Conservation (phyloP, 1,140 invertebrate species). For the Drosophila nebulosa region DNA sequence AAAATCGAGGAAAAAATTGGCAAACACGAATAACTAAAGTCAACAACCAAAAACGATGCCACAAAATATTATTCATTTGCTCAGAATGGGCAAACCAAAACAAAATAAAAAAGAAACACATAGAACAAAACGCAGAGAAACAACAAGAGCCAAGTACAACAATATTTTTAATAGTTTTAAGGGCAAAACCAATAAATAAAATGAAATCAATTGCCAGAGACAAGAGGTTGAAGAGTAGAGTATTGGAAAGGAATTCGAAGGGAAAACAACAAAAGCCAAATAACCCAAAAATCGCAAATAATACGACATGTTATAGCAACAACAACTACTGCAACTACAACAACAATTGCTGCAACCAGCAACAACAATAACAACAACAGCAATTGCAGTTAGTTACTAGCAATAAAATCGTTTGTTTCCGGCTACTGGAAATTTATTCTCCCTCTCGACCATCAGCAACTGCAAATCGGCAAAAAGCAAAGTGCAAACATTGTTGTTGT, state of each 20-base stretch:
- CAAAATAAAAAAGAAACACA: conserved; percentile 54
- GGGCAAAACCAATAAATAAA: conserved; percentile 76
- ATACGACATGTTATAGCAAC: conserved; percentile 56
- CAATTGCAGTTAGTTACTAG: conserved; percentile 50
- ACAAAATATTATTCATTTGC: conserved; percentile 63
- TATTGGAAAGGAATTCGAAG: conserved; percentile 9
- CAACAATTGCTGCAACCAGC: conserved; percentile 27
- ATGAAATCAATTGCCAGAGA: conserved; percentile 64
- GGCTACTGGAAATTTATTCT: conserved; percentile 75
- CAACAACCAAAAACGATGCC: conserved; percentile 76
- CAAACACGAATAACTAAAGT: conserved; percentile 51
- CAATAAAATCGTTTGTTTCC: conserved; percentile 79
- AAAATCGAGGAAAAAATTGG: conserved; percentile 3
- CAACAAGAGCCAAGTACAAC: neutral
- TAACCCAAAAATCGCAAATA: conserved; percentile 60
- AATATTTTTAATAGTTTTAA: conserved; percentile 78
- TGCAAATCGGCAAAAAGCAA: conserved; percentile 75
- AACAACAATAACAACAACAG: conserved; percentile 48
- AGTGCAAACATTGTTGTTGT: conserved; percentile 67
- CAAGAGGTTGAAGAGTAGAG: conserved; percentile 22
- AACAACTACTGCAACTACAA: conserved; percentile 18
- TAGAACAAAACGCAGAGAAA: conserved; percentile 15
- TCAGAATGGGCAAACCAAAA: conserved; percentile 32
- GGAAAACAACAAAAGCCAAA: conserved; percentile 64
- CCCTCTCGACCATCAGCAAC: conserved; percentile 42